A percentile compares a stretch with the other conserved stretches of the same genome.
Evolutionary conservation across 2,113 vertebrate genomes (phyloP).

Genomic region (Scytalopus superciliaris): DNA sequence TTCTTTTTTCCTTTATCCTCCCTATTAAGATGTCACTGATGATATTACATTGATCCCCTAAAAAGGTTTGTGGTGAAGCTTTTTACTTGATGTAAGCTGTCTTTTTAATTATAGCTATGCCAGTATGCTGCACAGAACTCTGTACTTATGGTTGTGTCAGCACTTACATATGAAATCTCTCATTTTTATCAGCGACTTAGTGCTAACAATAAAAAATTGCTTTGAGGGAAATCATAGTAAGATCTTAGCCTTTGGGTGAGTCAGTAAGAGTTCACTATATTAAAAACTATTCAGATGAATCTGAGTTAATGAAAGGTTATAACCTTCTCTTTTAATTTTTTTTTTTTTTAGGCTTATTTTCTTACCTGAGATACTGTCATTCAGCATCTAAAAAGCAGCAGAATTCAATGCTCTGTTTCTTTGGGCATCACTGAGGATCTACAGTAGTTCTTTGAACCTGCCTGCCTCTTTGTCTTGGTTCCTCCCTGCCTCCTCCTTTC

Average conservation of each 20-base stretch:
- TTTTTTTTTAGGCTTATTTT: background rate
- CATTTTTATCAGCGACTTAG: constrained; percentile 18
- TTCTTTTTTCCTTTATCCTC: background rate
- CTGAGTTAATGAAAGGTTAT: constrained; percentile 7
- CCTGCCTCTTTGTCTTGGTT: background rate
- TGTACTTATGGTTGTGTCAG: constrained; percentile 40
- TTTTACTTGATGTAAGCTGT: constrained; percentile 34
- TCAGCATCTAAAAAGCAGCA: background rate
- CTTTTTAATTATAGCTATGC: constrained; percentile 37
- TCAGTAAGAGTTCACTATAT: background rate
- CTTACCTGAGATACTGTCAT: background rate
- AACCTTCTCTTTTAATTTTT: background rate
- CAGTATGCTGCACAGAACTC: background rate
- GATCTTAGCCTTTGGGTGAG: background rate
- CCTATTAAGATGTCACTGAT: constrained; percentile 3
- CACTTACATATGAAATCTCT: constrained; percentile 29
- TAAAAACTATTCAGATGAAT: constrained; percentile 34
- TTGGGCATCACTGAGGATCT: background rate
- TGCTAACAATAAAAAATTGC: constrained; percentile 18
- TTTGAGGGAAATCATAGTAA: background rate
- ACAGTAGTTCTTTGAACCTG: background rate
- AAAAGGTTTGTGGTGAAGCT: constrained; percentile 48
- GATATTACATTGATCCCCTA: constrained; percentile 47
- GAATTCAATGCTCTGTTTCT: background rate
- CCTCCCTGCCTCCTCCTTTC: background rate